Evolutionary conservation across 2,113 vertebrate genomes (phyloP).

Genomic region (Albula goreensis): DNA sequence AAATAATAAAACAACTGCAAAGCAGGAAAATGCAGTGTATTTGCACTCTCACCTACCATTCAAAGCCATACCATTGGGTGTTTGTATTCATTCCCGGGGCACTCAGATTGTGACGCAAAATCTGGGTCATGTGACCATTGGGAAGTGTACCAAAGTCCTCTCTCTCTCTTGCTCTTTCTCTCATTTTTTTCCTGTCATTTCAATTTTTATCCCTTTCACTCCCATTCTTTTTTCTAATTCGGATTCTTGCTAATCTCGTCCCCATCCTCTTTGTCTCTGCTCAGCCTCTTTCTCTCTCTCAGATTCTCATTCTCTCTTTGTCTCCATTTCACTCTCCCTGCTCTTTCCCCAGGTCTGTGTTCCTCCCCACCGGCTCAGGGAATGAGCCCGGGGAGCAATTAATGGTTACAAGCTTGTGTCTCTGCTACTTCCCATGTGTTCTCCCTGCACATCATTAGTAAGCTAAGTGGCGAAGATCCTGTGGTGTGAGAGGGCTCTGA

Average conservation of each 20-base stretch:
- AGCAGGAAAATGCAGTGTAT: too few relatives aligned
- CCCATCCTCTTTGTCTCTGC: too few relatives aligned
- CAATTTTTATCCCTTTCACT: too few relatives aligned
- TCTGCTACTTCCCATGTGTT: constrained; percentile 44
- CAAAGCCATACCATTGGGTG: neutral
- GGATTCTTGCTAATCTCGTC: too few relatives aligned
- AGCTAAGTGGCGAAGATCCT: constrained; percentile 36
- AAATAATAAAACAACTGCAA: too few relatives aligned
- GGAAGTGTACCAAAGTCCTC: neutral
- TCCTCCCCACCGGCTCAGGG: neutral
- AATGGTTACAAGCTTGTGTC: constrained; percentile 28
- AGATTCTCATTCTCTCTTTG: neutral
- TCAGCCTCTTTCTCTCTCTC: neutral
- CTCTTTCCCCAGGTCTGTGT: neutral
- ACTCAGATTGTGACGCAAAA: neutral
- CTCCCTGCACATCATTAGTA: constrained; percentile 38
- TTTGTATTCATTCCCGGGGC: neutral
- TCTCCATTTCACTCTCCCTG: neutral
- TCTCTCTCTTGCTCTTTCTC: neutral
- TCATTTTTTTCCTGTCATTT: too few relatives aligned
- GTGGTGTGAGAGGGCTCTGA: constrained; percentile 13
- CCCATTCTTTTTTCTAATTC: too few relatives aligned
- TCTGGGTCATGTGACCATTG: neutral
- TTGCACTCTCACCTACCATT: neutral
- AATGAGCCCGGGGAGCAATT: constrained; percentile 46